Percentiles rank a stretch among this genome's conserved stretches.
Conservation (phyloP, 2,888 invertebrate genomes). For the Melanchra persicariae region DNA sequence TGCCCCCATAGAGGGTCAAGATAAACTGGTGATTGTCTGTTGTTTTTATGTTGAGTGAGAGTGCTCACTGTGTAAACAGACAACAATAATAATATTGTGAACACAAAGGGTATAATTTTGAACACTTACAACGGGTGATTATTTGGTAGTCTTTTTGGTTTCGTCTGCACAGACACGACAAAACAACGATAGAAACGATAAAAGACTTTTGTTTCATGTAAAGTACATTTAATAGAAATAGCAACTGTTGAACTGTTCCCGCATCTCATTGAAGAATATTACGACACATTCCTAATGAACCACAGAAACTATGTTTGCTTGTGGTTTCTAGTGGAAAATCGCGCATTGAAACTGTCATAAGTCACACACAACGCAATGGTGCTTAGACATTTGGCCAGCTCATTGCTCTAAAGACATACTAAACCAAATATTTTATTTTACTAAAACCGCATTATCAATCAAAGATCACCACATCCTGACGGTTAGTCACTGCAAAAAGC, state of each 20-base stretch:
- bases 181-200: not conserved
- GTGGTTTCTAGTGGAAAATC: conserved; percentile 17
- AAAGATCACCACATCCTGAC: not conserved
- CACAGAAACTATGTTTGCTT: conserved; percentile 17
- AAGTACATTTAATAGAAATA: not conserved
- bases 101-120: conserved; percentile 27
- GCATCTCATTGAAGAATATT: conserved; percentile 10
- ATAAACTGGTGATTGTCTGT: conserved; percentile 21
- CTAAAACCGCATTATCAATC: conserved; percentile 4
- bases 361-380: too few species aligned
- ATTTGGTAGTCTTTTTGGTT: conserved; percentile 1
- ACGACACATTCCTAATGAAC: conserved; percentile 2
- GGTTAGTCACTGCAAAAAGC: not conserved
- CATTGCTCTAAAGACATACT: not conserved
- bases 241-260: not conserved
- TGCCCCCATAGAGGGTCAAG: not conserved
- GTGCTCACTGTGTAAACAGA: conserved; percentile 11
- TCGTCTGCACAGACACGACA: not conserved
- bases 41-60: conserved; percentile 23
- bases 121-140: conserved; percentile 12
- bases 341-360: not conserved
- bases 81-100: conserved; percentile 24
- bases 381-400: not conserved
- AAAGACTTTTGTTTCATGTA: not conserved
- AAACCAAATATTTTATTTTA: too few species aligned